Percentiles rank a stretch among this genome's conserved stretches.
phyloP scores from a whole-genome alignment of 1,140 invertebrate species.

The Nymphalis io region DNA sequence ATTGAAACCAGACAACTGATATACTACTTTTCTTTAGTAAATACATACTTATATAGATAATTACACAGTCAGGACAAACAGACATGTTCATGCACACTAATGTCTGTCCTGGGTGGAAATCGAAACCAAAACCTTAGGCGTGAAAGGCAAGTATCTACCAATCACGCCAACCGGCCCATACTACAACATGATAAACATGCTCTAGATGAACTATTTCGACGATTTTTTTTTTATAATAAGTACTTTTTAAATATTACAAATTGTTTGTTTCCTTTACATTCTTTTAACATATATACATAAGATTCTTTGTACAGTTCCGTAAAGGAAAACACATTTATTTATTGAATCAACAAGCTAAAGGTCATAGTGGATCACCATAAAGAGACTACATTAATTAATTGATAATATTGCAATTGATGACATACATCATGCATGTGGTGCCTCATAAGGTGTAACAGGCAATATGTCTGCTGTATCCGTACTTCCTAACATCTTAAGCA shows the following conservation, averaged over 20 bases:
- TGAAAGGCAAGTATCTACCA: too few species aligned
- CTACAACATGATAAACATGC: neutral
- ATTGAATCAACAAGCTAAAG: conserved; percentile 4
- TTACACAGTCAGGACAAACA: too few species aligned
- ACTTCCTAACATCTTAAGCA: conserved; percentile 4
- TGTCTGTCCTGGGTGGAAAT: too few species aligned
- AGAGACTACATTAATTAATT: neutral
- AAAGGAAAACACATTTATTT: neutral
- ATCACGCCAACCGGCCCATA: too few species aligned
- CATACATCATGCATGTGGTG: neutral
- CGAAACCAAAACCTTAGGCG: too few species aligned
- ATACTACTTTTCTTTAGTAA: too few species aligned
- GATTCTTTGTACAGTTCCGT: neutral
- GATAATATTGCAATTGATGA: neutral
- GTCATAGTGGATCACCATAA: conserved; percentile 1
- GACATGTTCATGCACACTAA: too few species aligned
- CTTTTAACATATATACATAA: neutral
- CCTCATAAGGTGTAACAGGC: neutral
- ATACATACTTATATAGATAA: too few species aligned
- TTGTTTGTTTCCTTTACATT: neutral
- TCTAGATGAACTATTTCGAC: too few species aligned
- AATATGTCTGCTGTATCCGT: neutral
- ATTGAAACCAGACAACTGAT: too few species aligned
- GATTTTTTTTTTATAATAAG: too few species aligned
- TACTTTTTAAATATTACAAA: too few species aligned